Evolutionary conservation across 2,888 invertebrate species (phyloP), one percentile per base, ranked within the genome.

Genomic region (Torymus texanus): DNA sequence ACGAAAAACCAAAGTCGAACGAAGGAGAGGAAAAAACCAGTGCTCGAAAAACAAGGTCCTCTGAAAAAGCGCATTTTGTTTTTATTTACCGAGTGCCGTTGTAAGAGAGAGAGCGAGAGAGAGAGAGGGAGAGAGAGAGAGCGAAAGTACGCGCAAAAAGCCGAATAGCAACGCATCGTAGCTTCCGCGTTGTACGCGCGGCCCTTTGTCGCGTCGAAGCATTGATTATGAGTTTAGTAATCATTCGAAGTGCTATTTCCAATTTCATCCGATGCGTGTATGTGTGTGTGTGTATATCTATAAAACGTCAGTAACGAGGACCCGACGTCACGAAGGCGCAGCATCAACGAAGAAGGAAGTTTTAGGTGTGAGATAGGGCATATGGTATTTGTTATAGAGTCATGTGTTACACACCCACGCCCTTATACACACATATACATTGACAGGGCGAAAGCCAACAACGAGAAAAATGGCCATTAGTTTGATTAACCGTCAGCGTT

Each of bases 241-340:
- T 88, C 86, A 87, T 86, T 83, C 81, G 81, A 82, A 88, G 88
- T 87, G 87, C 88, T 85, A 85, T 85, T 87, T 85, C 83, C 87
- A 87, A 87, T 87, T 86, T 85, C 80, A 77, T 62, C 73, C 66
- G 71, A 78, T 83, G 76, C 80, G 61, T 13, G 5, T 41, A 41
- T 8, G 8, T 41, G 8, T 29, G 3, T 29, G 3, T 4, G 3
- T 29, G 3, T 29, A 29, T 41, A 41, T 41, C 1, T 41, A 41
- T 5, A 41, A 41, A 41, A 41, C 41, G 41, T 5, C 8, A 41
- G 8, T 41, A 41, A 41, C 41, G 41, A 41, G 41, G 8, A 41
- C 51, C 13, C 65, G 24, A 12, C 24, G 50, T 16, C 72, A 24
- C 13, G 24, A 21, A 67, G 29, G 16, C 41, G 21, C 21, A 55